Evolutionary conservation across 2,797 vertebrate species (phyloP), one percentile per base, ranked within the genome.

Genomic region (Xenops minutus): DNA sequence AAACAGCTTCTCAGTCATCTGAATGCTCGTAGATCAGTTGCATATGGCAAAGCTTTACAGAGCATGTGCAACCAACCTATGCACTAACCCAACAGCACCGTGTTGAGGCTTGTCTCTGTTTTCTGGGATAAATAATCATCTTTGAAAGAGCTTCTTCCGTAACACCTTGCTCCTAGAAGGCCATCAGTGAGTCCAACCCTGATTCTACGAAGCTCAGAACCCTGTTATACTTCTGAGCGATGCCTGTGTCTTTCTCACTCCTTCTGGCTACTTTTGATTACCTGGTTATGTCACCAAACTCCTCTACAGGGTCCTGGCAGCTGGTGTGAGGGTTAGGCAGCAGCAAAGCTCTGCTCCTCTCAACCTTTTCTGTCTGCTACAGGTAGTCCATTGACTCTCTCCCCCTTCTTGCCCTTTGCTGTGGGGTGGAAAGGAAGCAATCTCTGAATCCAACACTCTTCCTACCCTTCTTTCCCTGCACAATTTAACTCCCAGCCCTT

Each of bases 1-100:
- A 72, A 93, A 41, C 89, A 89, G 76, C 82, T 83, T 81, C 90
- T 84, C 96, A 85, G 69, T 93, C 71, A 73, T 84, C 82, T 67
- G 54, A 80, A n/a, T 81, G 82, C 85, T 94, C 0, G 1, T 39
- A 85, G 67, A 81, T 88, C 77, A 66, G 73, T 68, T 66, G 59
- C 76, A 49, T 41, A 66, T 14, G 93, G 88, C 80, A 91, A 86
- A 95, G 80, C 68, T 90, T 78, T 66, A n/a, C 73, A 37, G 80
- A 95, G 48, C 63, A 24, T 20, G 39, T 39, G 67, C 63, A 55
- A 74, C 54, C 71, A 52, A 49, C 48, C 52, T 62, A 23, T 73
- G 37, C 19, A 37, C 55, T 55, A 37, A 66, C 55, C n/a, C 55
- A 59, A 41, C 56, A 77, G 71, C 52, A 74, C 44, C 0, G 0